phyloP scores from a whole-genome alignment of 2,797 vertebrate species.

The Enteromius afrohamiltoni region DNA sequence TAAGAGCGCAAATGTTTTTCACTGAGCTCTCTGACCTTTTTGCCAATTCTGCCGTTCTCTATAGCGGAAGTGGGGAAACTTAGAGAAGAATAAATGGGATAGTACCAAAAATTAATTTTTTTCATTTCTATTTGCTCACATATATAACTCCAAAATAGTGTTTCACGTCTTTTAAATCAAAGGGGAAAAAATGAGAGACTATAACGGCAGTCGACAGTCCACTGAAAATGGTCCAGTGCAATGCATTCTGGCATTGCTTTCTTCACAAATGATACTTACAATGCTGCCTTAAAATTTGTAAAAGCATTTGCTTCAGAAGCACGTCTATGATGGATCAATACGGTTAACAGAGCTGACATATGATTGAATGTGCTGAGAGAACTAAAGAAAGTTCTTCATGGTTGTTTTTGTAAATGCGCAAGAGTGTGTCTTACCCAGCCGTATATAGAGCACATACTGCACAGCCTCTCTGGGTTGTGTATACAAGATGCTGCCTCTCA shows the following conservation, averaged over 20 bases:
- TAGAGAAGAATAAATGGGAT: background rate
- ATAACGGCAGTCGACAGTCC: background rate
- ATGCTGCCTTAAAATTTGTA: background rate
- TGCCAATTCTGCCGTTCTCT: too few species aligned
- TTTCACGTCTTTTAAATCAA: too few species aligned
- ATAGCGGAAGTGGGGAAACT: too few species aligned
- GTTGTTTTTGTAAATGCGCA: background rate
- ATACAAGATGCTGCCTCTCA: conserved; percentile 98
- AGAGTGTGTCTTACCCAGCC: conserved; percentile 85
- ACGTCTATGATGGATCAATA: background rate
- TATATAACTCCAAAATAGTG: background rate
- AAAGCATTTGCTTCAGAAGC: background rate
- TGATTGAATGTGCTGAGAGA: background rate
- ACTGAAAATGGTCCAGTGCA: background rate
- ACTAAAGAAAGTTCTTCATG: background rate
- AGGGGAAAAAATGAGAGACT: too few species aligned
- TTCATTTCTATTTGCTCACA: background rate
- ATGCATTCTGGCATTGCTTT: background rate
- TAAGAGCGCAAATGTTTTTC: background rate
- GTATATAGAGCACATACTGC: conserved; percentile 98
- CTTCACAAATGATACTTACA: background rate
- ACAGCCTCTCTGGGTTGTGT: conserved; percentile 97
- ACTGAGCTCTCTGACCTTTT: background rate
- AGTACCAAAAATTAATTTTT: too few species aligned
- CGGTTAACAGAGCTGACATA: background rate